These are phyloP conservation scores for Trimorus sp. DNA, from an alignment of 2,888 invertebrate genomes.

Conservation along the genomic window DNA sequence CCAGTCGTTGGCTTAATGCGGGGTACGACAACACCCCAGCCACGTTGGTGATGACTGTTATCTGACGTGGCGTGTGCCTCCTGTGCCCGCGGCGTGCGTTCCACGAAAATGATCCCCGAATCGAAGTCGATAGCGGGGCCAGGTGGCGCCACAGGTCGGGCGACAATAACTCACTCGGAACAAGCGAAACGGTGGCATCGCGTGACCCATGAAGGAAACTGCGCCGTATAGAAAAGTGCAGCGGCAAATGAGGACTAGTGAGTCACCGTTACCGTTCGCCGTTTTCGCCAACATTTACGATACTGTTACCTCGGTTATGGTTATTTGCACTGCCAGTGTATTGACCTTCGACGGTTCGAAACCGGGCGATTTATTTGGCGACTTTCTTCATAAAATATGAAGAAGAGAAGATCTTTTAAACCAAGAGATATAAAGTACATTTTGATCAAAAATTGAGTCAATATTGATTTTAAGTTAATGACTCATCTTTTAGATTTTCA, in stretches of 20 bases:
- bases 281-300: constrained; percentile 25
- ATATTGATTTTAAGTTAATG: too few species aligned
- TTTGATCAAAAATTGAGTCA: too few species aligned
- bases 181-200: constrained; percentile 30
- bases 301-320: constrained; percentile 15
- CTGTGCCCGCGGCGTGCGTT: constrained; percentile 20
- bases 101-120: constrained; percentile 34
- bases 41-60: constrained; percentile 42
- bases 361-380: too few species aligned
- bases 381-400: too few species aligned
- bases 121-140: constrained; percentile 29
- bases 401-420: too few species aligned
- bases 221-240: constrained; percentile 17
- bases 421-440: too few species aligned
- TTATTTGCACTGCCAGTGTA: constrained; percentile 7
- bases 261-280: constrained; percentile 26
- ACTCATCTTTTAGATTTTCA: too few species aligned
- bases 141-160: constrained; percentile 23
- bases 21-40: constrained; percentile 29
- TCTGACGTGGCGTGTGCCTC: constrained; percentile 36
- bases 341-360: neutral
- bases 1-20: constrained; percentile 23
- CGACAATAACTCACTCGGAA: constrained; percentile 33
- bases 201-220: constrained; percentile 50
- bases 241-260: constrained; percentile 31